Conservation (phyloP, 2,113 vertebrate species). For the Peromyscus leucopus region DNA sequence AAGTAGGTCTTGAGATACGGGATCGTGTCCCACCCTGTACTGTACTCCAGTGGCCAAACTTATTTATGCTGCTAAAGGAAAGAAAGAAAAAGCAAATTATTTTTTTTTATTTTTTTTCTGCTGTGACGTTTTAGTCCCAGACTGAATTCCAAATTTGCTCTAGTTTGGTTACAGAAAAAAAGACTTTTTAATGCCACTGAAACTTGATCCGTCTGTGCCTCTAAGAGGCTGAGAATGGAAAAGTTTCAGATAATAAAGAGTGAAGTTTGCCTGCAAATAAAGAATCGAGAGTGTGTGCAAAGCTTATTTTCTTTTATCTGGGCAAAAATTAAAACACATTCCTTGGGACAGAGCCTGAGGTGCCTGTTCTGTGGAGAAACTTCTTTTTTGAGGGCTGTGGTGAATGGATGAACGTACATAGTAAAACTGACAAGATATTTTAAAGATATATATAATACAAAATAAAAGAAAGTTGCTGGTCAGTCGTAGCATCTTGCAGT, state of each 20-base stretch:
- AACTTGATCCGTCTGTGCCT: conserved; percentile 99
- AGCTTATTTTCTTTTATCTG: conserved; percentile 93
- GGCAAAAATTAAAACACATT: conserved; percentile 99
- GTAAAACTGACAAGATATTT: conserved; percentile 91
- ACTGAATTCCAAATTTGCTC: conserved; percentile 99
- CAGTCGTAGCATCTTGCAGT: conserved; percentile 93
- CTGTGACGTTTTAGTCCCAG: conserved; percentile 99
- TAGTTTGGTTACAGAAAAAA: conserved; percentile 95
- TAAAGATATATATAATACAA: conserved; percentile 87
- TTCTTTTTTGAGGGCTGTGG: conserved; percentile 95
- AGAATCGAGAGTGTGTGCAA: conserved; percentile 93
- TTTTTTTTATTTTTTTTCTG: conserved; percentile 94
- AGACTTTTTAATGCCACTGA: conserved; percentile 96
- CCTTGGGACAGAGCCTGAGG: conserved; percentile 96
- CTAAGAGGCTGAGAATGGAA: conserved; percentile 98
- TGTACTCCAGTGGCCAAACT: conserved; percentile 99
- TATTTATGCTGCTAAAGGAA: conserved; percentile 99
- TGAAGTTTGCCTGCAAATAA: conserved; percentile 95
- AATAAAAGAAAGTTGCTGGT: conserved; percentile 90
- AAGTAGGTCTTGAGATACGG: conserved; percentile 92
- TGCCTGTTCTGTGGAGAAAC: conserved; percentile 95
- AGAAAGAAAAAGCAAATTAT: conserved; percentile 92
- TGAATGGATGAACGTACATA: conserved; percentile 91
- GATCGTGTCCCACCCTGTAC: conserved; percentile 94
- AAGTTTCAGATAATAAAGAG: conserved; percentile 93